Conservation (phyloP, 2,888 invertebrate genomes). For the Tipula vernalis region DNA sequence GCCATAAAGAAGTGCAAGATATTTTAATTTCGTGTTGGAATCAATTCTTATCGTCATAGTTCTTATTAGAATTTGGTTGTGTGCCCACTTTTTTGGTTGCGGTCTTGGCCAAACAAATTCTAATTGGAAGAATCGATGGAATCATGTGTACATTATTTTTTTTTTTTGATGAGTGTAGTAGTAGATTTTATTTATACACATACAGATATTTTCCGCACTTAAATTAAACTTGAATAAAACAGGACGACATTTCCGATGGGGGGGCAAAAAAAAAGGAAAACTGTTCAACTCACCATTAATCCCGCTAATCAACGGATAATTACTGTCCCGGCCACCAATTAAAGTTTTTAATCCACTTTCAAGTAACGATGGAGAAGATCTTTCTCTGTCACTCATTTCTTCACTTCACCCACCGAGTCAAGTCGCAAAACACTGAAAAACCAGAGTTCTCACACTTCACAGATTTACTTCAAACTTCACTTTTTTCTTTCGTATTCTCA, state of each 20-base stretch:
- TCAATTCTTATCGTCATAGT: neutral
- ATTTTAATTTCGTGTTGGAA: neutral
- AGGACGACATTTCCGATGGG: neutral
- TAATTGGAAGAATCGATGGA: neutral
- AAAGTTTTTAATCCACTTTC: conserved; percentile 76
- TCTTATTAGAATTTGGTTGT: neutral
- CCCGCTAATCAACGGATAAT: conserved; percentile 67
- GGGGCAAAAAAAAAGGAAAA: neutral
- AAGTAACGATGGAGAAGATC: conserved; percentile 76
- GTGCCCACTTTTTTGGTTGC: neutral
- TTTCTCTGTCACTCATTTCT: conserved; percentile 77
- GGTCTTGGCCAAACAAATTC: neutral
- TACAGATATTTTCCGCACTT: neutral
- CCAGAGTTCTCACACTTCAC: neutral
- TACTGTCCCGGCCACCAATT: conserved; percentile 65
- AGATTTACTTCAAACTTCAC: neutral
- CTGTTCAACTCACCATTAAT: conserved; percentile 41
- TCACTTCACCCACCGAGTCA: neutral
- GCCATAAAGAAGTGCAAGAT: neutral
- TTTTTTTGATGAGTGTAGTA: neutral
- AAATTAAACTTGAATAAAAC: neutral
- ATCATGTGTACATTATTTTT: neutral
- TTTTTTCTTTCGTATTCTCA: neutral
- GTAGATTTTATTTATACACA: neutral
- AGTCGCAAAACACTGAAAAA: neutral